Conservation (phyloP, 2,113 vertebrate genomes). For the Rhea americana region DNA sequence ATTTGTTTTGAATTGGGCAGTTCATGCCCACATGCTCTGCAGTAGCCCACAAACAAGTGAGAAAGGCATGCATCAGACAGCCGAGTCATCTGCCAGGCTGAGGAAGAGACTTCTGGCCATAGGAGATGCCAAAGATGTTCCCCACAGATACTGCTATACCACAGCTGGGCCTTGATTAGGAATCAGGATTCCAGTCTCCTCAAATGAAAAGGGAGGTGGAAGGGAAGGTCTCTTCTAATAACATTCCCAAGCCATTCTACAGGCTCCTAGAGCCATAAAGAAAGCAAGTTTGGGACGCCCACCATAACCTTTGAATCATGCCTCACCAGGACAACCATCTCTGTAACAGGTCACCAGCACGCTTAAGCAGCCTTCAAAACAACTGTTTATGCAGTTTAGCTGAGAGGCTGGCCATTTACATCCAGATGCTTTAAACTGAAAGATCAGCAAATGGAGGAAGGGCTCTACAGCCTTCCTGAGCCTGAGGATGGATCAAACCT, state of each 20-base stretch:
- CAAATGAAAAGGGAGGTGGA: not conserved
- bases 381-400: fast-evolving
- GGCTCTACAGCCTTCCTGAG: not conserved
- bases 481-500: not conserved
- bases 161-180: not conserved
- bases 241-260: not conserved
- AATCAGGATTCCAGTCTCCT: not conserved
- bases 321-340: not conserved
- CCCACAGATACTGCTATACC: not conserved
- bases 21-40: not conserved
- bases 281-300: not conserved
- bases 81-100: not conserved
- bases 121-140: not conserved
- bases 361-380: not conserved
- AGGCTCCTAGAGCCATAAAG: not conserved
- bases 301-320: fast-evolving
- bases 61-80: not conserved
- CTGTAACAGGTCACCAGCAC: not conserved
- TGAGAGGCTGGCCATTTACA: not conserved
- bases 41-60: not conserved
- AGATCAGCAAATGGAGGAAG: not conserved
- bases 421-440: not conserved
- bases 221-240: not conserved
- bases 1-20: not conserved
- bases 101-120: not conserved